Evolutionary conservation across 2,797 vertebrate genomes (phyloP), one percentile per base, ranked within the genome.

Genomic region (Lerista edwardsae): DNA sequence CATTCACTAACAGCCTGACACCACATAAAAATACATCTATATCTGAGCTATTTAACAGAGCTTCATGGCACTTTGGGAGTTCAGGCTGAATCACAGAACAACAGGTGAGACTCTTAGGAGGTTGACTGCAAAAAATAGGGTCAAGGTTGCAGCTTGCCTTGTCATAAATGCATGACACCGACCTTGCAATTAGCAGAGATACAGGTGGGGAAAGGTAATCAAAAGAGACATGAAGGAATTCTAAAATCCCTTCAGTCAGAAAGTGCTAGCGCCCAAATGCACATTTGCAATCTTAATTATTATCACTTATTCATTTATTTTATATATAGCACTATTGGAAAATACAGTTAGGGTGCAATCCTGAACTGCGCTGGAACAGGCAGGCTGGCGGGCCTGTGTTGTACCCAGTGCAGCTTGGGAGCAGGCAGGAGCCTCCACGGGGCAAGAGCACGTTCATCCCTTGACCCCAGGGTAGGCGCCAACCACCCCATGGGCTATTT

Each of bases 261-360:
- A 88, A 86, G 15, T 72, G 2, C 25, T 51, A 27, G 68, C 5
- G 34, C 31, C 68, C 83, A 73, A 62, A 3, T 19, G 82, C 83
- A 83, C 57, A 69, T 4, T 4, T 39, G 34, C 39, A 74, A 23
- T 5, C 55, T 81, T 71, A 82, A 74, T 74, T 72, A 74, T 62
- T 78, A 65, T 36, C 65, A 79, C 41, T 67, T 51, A 79, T 67
- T 79, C 62, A 79, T 67, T 61, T 5, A 27, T 44, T 79, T 88
- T 86, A 75, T 68, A 68, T 69, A 47, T n/a, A n/a, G 15, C 17
- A 79, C 59, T 75, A 76, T 83, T 86, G n/a, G 61, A n/a, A 2
- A 71, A 85, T 25, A 79, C 0, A 11, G 41, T 79, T 36, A 10
- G 47, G 6, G 47, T n/a, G n/a, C n/a, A n/a, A 15, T 36, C 74